Conservation (phyloP, 2,797 vertebrate genomes). For the Tauraco hartlaubi region DNA sequence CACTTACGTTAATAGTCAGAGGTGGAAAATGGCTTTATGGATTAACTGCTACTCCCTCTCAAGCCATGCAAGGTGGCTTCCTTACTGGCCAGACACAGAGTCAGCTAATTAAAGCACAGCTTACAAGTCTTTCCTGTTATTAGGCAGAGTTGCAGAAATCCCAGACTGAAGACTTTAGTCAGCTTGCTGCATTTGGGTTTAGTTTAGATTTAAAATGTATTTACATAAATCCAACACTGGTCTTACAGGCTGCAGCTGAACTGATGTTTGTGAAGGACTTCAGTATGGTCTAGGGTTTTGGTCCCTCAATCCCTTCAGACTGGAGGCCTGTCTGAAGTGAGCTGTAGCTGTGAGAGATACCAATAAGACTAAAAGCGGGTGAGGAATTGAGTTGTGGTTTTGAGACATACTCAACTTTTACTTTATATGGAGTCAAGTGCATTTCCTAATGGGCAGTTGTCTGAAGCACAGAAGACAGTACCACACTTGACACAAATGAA, state of each 20-base stretch:
- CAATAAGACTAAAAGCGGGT: neutral
- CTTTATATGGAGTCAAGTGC: neutral
- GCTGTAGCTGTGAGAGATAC: neutral
- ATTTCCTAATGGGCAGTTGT: neutral
- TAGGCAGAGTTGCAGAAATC: slow-evolving; percentile 10
- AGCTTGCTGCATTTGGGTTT: neutral
- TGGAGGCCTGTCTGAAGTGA: neutral
- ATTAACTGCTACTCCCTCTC: neutral
- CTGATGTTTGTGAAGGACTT: neutral
- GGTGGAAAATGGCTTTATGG: slow-evolving; percentile 12
- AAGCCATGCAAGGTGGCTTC: neutral
- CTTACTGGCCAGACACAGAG: neutral
- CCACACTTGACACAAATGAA: neutral
- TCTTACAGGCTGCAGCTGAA: neutral
- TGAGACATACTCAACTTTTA: neutral
- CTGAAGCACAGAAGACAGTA: neutral
- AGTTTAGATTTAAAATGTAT: neutral
- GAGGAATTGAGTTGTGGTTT: neutral
- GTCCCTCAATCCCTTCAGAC: neutral
- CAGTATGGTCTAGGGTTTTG: neutral
- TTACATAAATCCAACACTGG: neutral
- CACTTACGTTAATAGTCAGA: neutral
- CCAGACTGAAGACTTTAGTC: neutral
- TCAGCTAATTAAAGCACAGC: neutral
- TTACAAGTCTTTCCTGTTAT: neutral